Evolutionary conservation across 2,113 vertebrate species (phyloP).

Genomic region (Polypterus bichir): DNA sequence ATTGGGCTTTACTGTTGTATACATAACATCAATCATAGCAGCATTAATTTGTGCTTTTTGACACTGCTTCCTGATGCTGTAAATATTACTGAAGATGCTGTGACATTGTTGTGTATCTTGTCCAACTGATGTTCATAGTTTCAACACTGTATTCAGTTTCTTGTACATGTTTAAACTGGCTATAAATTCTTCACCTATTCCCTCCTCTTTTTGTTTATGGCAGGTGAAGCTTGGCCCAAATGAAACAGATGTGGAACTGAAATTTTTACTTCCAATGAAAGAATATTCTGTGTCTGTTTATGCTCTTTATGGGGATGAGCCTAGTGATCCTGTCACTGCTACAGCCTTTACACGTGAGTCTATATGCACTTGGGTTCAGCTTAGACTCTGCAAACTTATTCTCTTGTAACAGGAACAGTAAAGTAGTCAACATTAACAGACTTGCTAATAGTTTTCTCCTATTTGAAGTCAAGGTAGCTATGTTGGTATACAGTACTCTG

Average conservation of each 20-base stretch:
- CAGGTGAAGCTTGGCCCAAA: constrained; percentile 64
- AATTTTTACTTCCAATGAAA: constrained; percentile 52
- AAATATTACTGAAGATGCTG: background rate
- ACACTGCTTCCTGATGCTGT: background rate
- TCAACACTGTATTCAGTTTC: background rate
- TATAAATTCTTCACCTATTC: no score
- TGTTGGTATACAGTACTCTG: no score
- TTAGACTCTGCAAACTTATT: no score
- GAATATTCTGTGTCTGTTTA: constrained; percentile 71
- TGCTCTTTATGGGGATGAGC: constrained; percentile 68
- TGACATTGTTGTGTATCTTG: background rate
- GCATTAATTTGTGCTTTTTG: background rate
- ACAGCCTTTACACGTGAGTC: constrained; percentile 65
- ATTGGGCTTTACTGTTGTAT: no score
- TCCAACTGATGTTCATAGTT: accelerated
- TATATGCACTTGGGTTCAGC: background rate
- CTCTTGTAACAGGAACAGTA: no score
- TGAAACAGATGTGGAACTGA: constrained; percentile 56
- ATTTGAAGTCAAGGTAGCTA: no score
- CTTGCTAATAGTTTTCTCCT: no score
- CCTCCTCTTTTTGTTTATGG: constrained; percentile 2
- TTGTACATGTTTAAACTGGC: no score
- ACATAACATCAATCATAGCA: no score
- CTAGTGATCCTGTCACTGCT: constrained; percentile 68
- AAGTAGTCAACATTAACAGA: no score